phyloP scores from a whole-genome alignment of 2,113 vertebrate species.

The Ceyx melanurus region DNA sequence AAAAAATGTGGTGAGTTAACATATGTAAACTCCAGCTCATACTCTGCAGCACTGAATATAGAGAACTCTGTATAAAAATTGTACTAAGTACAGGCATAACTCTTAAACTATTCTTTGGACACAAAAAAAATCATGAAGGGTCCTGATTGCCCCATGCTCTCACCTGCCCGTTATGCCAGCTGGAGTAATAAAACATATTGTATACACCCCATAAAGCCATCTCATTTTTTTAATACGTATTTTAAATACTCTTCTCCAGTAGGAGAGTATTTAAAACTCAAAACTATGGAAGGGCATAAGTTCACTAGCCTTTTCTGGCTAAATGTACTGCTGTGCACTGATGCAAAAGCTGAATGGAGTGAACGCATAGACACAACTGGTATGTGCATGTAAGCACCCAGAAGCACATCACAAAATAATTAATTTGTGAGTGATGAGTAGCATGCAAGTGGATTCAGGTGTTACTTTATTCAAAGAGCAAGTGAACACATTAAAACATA shows the following conservation, averaged over 20 bases:
- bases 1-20: conserved; percentile 50
- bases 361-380: background rate
- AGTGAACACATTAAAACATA: background rate
- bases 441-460: background rate
- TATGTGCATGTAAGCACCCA: background rate
- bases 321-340: background rate
- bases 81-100: background rate
- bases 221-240: background rate
- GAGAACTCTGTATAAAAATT: background rate
- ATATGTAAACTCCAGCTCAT: background rate
- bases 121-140: background rate
- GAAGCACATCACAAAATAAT: background rate
- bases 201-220: background rate
- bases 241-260: background rate
- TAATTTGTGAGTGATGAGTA: background rate
- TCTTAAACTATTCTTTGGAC: background rate
- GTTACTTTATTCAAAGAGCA: conserved; percentile 14
- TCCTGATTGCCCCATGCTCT: background rate
- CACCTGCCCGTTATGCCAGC: background rate
- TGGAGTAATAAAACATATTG: background rate
- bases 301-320: background rate
- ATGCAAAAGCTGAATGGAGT: background rate
- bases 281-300: background rate
- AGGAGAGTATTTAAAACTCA: background rate
- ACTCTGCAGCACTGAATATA: background rate